Conservation (phyloP, 1,140 invertebrate genomes). For the Hetaerina americana region DNA sequence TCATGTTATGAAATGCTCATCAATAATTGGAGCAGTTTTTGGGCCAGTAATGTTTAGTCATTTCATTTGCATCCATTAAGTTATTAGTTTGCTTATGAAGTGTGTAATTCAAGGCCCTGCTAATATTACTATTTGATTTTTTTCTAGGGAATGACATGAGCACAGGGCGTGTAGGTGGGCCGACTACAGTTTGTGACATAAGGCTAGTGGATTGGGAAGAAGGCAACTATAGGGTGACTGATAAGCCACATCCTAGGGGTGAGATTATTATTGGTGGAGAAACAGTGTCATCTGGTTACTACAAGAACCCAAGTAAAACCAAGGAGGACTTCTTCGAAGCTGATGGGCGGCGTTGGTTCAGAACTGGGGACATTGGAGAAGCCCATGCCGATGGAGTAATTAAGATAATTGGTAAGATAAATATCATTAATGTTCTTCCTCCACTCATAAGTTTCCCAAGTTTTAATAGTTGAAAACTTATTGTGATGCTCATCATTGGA, state of each 20-base stretch:
- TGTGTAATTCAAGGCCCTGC: neutral
- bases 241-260: conserved; percentile 81
- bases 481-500: too few relatives aligned
- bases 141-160: conserved; percentile 46
- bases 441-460: too few relatives aligned
- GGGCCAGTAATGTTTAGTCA: too few relatives aligned
- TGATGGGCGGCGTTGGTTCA: conserved; percentile 78
- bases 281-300: conserved; percentile 87
- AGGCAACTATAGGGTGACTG: conserved; percentile 78
- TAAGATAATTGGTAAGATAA: conserved; percentile 83
- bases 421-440: too few relatives aligned
- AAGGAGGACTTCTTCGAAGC: conserved; percentile 80
- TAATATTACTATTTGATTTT: conserved; percentile 14
- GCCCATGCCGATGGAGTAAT: conserved; percentile 83
- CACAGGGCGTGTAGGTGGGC: conserved; percentile 78
- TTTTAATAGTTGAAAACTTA: too few relatives aligned
- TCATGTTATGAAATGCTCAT: too few relatives aligned
- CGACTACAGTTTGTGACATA: conserved; percentile 75
- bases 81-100: conserved; percentile 3
- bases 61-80: conserved; percentile 5
- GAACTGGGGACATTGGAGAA: conserved; percentile 93
- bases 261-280: conserved; percentile 88
- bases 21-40: too few relatives aligned
- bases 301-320: conserved; percentile 79
- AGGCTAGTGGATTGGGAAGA: conserved; percentile 89